A percentile compares a stretch with the other conserved stretches of the same genome.
phyloP scores from a whole-genome alignment of 2,888 invertebrate species.

The Hofmannophila pseudospretella region DNA sequence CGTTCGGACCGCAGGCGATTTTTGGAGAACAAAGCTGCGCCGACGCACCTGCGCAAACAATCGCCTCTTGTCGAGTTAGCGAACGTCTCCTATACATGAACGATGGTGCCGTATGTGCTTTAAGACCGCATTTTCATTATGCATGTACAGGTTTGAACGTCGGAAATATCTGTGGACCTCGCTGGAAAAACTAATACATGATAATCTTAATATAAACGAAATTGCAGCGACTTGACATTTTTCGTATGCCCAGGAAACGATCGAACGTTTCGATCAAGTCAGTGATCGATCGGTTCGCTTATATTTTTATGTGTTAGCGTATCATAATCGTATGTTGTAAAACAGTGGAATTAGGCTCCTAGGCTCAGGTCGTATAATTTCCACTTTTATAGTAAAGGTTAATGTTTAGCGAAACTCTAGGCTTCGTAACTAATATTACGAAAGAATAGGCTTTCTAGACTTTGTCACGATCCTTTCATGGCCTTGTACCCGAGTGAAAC shows the following conservation, averaged over 20 bases:
- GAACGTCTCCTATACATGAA: conserved; percentile 31
- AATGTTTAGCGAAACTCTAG: conserved; percentile 26
- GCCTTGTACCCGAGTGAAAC: conserved; percentile 37
- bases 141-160: not conserved
- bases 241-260: too few relatives aligned
- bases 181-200: too few relatives aligned
- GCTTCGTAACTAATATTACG: conserved; percentile 32
- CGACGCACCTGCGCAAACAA: conserved; percentile 69
- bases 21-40: conserved; percentile 66
- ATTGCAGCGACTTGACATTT: too few relatives aligned
- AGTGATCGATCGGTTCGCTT: too few relatives aligned
- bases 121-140: conserved; percentile 4
- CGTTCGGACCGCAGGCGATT: conserved; percentile 50
- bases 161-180: too few relatives aligned
- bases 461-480: conserved; percentile 39
- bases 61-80: conserved; percentile 54
- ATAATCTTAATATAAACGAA: too few relatives aligned
- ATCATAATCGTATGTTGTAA: too few relatives aligned
- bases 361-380: too few relatives aligned
- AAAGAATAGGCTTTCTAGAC: conserved; percentile 45
- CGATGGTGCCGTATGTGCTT: conserved; percentile 25
- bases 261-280: too few relatives aligned
- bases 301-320: too few relatives aligned
- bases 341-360: too few relatives aligned
- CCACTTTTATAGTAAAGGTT: too few relatives aligned